Evolutionary conservation across 2,113 vertebrate genomes (phyloP).

Genomic region (Beaufortia kweichowensis): DNA sequence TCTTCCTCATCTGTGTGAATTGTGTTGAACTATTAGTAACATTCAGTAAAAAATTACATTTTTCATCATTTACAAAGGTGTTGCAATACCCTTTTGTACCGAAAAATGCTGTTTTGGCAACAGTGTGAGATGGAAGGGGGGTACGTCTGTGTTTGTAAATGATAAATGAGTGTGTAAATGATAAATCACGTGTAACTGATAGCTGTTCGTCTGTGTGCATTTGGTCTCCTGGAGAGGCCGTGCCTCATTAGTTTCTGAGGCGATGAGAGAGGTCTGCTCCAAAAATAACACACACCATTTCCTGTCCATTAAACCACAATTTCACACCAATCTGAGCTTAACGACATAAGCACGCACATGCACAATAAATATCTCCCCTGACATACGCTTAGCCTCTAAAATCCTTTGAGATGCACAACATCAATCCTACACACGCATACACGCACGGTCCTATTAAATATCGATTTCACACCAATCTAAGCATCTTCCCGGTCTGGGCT

Average conservation of each 20-base stretch:
- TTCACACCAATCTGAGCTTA: slow-evolving; percentile 78
- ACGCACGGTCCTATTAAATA: slow-evolving; percentile 50
- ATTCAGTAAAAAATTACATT: neutral
- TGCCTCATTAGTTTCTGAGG: slow-evolving; percentile 66
- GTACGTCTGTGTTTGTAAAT: slow-evolving; percentile 40
- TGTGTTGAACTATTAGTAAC: neutral
- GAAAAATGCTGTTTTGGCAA: slow-evolving; percentile 11
- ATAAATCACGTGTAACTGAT: slow-evolving; percentile 1
- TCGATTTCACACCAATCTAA: slow-evolving; percentile 60
- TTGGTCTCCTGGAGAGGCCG: slow-evolving; percentile 42
- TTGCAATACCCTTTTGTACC: neutral
- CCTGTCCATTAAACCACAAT: slow-evolving; percentile 74
- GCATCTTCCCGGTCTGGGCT: slow-evolving; percentile 48
- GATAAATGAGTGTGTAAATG: slow-evolving; percentile 38
- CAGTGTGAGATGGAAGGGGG: neutral
- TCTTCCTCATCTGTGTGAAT: slow-evolving; percentile 16
- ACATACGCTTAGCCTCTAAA: slow-evolving; percentile 50
- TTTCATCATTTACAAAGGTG: neutral
- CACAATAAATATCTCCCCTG: slow-evolving; percentile 52
- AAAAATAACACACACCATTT: slow-evolving; percentile 80
- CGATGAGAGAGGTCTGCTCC: slow-evolving; percentile 73
- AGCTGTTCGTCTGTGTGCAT: slow-evolving; percentile 33
- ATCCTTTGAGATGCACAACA: slow-evolving; percentile 48
- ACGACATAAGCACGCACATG: slow-evolving; percentile 40
- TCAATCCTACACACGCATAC: slow-evolving; percentile 47